Base-by-base conservation (phyloP, 2,797 vertebrate species). In the Pangasius krempfi region DNA sequence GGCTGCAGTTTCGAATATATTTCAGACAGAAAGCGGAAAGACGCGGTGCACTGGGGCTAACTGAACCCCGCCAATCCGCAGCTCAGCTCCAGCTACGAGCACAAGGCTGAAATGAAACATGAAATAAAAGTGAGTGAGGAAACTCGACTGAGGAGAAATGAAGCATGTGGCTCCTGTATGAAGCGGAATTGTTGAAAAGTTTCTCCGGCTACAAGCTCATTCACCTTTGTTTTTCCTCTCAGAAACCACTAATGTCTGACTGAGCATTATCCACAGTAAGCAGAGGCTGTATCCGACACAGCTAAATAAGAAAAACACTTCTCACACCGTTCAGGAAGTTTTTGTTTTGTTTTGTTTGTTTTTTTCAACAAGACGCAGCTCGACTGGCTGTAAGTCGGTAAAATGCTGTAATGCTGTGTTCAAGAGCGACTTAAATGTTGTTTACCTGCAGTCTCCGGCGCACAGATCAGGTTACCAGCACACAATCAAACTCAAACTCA, bases 401-500 rank as follows among this genome's bases (percentile, higher is more conserved):
- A 14, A 85, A 70, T 4, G 62, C 18, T 44, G 3, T 27, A 5
- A 18, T 25, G 62, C 83, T 14, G 60, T 16, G 4, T 84, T 84
- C 81, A 50, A 66, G n/a, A 30, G 44, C 60, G 44, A 30, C 62
- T 66, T 0, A 30, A 84, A 84, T 68, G 44, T 47, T 82, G 50
- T 76, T 89, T 91, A 91, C 88, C 90, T 90, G 90, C 70, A 33
- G 64, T 33, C 40, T 44, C 62, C 40, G 54, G 52, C 27, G 37
- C 52, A 33, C 86, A 30, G 54, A 76, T 89, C 87, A 37, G 58
- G n/a, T 76, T 84, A 54, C 20, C 44, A 75, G 58, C 22, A n/a
- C 50, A 70, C 84, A 60, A 1, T 25, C 73, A 10, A 73, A 20
- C 50, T 22, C n/a, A 14, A 40, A 84, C 66, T 25, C 73, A 10